phyloP scores from a whole-genome alignment of 30 jellyfish, hydroid and myxozoan species.

The Pseudorhiza aurosa region DNA sequence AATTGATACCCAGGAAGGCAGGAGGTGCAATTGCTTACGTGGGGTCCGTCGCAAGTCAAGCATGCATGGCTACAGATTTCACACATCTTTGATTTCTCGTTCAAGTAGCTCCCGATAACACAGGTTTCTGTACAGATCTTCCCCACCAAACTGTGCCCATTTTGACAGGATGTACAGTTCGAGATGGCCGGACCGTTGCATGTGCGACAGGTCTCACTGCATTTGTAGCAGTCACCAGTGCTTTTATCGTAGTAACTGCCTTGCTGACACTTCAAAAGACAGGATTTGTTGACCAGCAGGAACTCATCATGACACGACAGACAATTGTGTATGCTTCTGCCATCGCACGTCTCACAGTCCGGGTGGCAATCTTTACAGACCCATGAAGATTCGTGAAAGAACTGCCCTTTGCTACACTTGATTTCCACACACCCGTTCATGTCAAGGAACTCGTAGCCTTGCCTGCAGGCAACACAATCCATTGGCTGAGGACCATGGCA shows the following conservation, averaged over 20 bases:
- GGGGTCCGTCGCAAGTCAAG: conserved; percentile 61
- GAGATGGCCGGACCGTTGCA: conserved; percentile 59
- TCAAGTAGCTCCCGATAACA: conserved; percentile 18
- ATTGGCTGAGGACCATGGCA: conserved; percentile 66
- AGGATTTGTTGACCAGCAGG: conserved; percentile 18
- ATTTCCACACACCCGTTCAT: conserved; percentile 48
- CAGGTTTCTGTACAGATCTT: conserved; percentile 43
- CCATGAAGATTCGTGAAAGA: conserved; percentile 20
- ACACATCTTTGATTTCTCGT: conserved; percentile 14
- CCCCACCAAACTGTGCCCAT: conserved; percentile 22
- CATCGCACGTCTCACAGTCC: conserved; percentile 80
- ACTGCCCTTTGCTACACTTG: conserved; percentile 49
- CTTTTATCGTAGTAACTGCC: conserved; percentile 26
- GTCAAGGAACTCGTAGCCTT: conserved; percentile 36
- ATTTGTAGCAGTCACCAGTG: conserved; percentile 42
- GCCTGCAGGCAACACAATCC: conserved; percentile 56
- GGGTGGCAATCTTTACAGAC: conserved; percentile 64
- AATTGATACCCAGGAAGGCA: conserved; percentile 28
- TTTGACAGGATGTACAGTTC: conserved; percentile 70
- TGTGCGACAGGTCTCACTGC: conserved; percentile 60
- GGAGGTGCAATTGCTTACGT: conserved; percentile 60
- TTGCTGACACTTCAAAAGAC: conserved; percentile 49
- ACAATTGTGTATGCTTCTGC: conserved; percentile 41
- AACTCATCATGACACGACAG: conserved; percentile 40
- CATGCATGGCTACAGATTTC: conserved; percentile 43